A percentile compares a stretch with the other conserved stretches of the same genome.
Conservation (phyloP, 1,140 invertebrate species). For the Argopecten irradians region DNA sequence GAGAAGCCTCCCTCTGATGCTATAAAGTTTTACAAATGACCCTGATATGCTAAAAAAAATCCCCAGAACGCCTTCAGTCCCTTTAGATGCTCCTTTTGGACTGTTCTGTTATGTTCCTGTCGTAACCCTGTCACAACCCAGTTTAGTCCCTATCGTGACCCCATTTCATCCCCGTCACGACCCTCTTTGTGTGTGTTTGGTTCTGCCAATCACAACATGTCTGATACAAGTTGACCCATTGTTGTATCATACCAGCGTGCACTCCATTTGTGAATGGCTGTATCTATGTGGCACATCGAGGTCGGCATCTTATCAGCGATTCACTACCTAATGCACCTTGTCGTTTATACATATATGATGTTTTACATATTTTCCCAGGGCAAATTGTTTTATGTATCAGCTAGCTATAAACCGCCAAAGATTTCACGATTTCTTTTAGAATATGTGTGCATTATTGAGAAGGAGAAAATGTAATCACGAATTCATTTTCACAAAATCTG, state of each 20-base stretch:
- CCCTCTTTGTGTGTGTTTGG: not conserved
- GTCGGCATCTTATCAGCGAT: not conserved
- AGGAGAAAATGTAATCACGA: not conserved
- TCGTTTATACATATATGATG: conserved; percentile 12
- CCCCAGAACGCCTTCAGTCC: too few relatives aligned
- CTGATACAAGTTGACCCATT: not conserved
- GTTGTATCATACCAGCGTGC: too few relatives aligned
- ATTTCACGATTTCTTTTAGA: not conserved
- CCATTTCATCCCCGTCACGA: too few relatives aligned
- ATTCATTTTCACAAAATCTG: not conserved
- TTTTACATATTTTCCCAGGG: conserved; percentile 6
- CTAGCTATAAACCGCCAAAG: not conserved
- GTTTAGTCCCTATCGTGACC: too few relatives aligned
- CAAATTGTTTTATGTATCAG: conserved; percentile 14
- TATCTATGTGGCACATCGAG: not conserved
- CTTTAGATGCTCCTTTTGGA: too few relatives aligned
- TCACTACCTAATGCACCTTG: not conserved
- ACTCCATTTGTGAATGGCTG: not conserved
- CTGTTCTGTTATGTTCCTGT: too few relatives aligned
- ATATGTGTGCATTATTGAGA: not conserved
- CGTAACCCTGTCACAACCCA: too few relatives aligned
- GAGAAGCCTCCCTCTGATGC: too few relatives aligned
- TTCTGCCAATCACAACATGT: not conserved
- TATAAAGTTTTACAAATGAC: too few relatives aligned
- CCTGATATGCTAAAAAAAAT: too few relatives aligned